phyloP scores from a whole-genome alignment of 1,140 invertebrate species.

The Megalopta genalis region DNA sequence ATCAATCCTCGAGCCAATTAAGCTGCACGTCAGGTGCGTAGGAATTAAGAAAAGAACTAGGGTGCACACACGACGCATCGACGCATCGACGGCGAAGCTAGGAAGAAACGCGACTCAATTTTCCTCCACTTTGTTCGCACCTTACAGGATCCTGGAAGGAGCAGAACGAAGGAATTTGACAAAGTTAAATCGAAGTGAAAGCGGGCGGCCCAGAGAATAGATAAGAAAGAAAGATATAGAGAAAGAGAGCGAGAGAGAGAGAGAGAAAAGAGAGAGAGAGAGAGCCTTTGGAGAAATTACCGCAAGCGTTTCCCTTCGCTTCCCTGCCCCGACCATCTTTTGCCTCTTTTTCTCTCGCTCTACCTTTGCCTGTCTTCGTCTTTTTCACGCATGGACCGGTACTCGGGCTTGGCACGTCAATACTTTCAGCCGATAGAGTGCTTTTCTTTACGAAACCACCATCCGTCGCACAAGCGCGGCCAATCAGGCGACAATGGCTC shows the following conservation, averaged over 20 bases:
- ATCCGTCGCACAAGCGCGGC: constrained; percentile 75
- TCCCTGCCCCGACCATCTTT: neutral
- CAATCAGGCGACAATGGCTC: constrained; percentile 79
- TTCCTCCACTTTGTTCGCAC: constrained; percentile 38
- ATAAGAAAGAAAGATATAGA: constrained; percentile 7
- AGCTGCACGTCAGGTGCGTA: neutral
- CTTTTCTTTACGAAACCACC: constrained; percentile 72
- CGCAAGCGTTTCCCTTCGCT: constrained; percentile 55
- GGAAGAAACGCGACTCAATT: constrained; percentile 31
- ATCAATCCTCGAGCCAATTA: neutral
- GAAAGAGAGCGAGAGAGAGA: neutral
- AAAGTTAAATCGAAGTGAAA: constrained; percentile 53
- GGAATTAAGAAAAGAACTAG: neutral
- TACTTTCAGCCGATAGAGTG: constrained; percentile 72
- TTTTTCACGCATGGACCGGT: constrained; percentile 39
- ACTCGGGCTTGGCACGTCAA: constrained; percentile 51
- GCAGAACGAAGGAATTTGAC: constrained; percentile 51
- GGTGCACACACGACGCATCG: neutral
- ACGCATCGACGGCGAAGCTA: neutral
- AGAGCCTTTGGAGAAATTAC: constrained; percentile 57
- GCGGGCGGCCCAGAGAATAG: constrained; percentile 19
- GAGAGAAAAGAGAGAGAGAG: constrained; percentile 11
- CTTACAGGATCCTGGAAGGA: constrained; percentile 40
- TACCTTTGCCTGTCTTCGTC: constrained; percentile 15
- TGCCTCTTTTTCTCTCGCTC: constrained; percentile 25